A percentile compares a stretch with the other conserved stretches of the same genome.
Evolutionary conservation across 2,888 invertebrate species (phyloP).

Genomic region (Heliconius charithonia): DNA sequence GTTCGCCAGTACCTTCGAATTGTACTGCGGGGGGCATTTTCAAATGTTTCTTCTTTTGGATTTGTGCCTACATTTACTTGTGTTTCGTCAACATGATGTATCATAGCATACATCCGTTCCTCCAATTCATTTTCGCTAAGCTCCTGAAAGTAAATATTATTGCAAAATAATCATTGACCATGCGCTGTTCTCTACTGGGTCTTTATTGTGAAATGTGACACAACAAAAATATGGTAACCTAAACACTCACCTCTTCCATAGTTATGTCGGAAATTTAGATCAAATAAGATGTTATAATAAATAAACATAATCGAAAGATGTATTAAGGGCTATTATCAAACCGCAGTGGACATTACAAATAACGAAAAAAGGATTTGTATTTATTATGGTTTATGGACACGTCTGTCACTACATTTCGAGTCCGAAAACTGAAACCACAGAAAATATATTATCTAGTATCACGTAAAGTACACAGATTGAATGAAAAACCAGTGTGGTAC

Average conservation of each 20-base stretch:
- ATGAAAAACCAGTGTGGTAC: background rate
- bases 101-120: constrained; percentile 77
- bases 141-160: constrained; percentile 69
- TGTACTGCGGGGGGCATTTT: constrained; percentile 63
- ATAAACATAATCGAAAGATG: constrained; percentile 78
- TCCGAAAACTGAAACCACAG: constrained; percentile 51
- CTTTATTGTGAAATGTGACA: constrained; percentile 67
- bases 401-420: constrained; percentile 72
- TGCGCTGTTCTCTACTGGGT: constrained; percentile 37
- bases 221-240: constrained; percentile 71
- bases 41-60: constrained; percentile 56
- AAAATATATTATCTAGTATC: background rate
- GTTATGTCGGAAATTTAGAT: constrained; percentile 71
- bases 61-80: constrained; percentile 61
- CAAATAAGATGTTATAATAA: constrained; percentile 70
- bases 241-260: constrained; percentile 79
- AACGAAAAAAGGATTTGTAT: constrained; percentile 71
- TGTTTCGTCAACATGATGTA: constrained; percentile 75
- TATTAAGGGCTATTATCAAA: constrained; percentile 66
- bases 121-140: constrained; percentile 80
- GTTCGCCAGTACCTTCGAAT: constrained; percentile 75
- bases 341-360: constrained; percentile 72
- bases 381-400: constrained; percentile 74
- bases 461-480: background rate
- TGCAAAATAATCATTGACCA: constrained; percentile 55